Conservation (phyloP, 2,797 vertebrate species). For the Tamandua tetradactyla region DNA sequence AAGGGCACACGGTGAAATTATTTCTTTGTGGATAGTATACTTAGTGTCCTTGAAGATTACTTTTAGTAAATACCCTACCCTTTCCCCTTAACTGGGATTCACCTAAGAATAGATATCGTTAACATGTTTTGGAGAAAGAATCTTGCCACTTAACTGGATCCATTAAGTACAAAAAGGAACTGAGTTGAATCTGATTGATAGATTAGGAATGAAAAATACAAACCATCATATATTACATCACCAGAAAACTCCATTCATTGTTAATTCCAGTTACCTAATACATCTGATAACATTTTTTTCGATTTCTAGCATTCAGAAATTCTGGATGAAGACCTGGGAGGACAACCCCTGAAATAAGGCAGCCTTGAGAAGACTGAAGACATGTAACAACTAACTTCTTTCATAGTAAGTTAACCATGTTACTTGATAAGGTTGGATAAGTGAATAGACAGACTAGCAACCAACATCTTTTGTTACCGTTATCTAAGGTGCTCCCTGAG, state of each 20-base stretch:
- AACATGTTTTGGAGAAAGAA: constrained; percentile 49
- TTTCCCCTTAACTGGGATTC: constrained; percentile 32
- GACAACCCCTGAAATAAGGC: constrained; percentile 1
- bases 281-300: constrained; percentile 4
- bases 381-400: not conserved
- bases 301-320: constrained; percentile 29
- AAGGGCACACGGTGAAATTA: constrained; percentile 22
- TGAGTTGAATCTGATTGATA: not conserved
- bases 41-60: constrained; percentile 33
- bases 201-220: constrained; percentile 18
- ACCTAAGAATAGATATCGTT: constrained; percentile 27
- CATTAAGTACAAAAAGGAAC: constrained; percentile 42
- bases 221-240: constrained; percentile 37
- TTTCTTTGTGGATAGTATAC: not conserved
- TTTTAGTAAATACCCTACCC: not conserved
- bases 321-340: constrained; percentile 4
- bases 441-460: not conserved
- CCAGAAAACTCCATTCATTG: constrained; percentile 7
- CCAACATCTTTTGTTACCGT: constrained; percentile 36
- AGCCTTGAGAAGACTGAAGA: not conserved
- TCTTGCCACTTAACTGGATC: not conserved
- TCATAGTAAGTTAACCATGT: constrained; percentile 9
- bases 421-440: not conserved
- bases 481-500: not conserved
- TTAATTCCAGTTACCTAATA: not conserved